Base-by-base conservation (phyloP, 2,888 invertebrate genomes). In the Girardia tigrina region DNA sequence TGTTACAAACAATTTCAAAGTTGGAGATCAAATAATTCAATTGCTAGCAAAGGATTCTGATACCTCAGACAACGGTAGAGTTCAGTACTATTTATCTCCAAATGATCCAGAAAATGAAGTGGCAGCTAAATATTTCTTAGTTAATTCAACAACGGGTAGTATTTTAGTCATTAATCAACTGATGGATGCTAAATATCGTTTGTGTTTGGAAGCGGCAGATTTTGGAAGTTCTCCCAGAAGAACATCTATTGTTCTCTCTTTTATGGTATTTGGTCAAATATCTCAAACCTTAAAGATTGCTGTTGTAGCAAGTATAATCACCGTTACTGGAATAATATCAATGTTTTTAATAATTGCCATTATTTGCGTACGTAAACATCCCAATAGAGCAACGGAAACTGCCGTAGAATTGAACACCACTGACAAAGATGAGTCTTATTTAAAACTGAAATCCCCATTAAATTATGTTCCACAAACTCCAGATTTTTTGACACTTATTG, bases 71-170 rank as follows among this genome's bases (percentile, higher is more conserved):
- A 56, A 56, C n/a, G 56, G 56, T 6, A 56, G 23, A 56, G n/a
- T 56, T 56, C 56, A 56, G n/a, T 56, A 56, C n/a, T 56, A 56
- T 23, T 56, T 56, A 56, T 56, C 56, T 8, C n/a, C 4, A 56
- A 56, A 56, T 56, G n/a, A 56, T 56, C 56, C 56, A 4, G 56
- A 56, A 56, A 56, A 56, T 16, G 56, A 56, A n/a, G n/a, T 56
- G 56, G 56, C 56, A 4, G n/a, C 56, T 20, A 56, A 56, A 56
- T 56, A 8, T 16, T 56, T 56, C n/a, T 56, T 56, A 20, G 56
- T 56, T 20, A 56, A 56, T 56, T 56, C 56, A 8, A 20, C 56
- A 56, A 56, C 56, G n/a, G 56, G 56, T 8, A 20, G 4, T 56
- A n/a, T 56, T 56, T 56, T 20, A 20, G n/a, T 56, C 23, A n/a